Percentiles rank a stretch among this genome's conserved stretches.
These are phyloP conservation scores for Kryptolebias marmoratus DNA, from an alignment of 2,113 vertebrate genomes.

Conservation along the genomic window DNA sequence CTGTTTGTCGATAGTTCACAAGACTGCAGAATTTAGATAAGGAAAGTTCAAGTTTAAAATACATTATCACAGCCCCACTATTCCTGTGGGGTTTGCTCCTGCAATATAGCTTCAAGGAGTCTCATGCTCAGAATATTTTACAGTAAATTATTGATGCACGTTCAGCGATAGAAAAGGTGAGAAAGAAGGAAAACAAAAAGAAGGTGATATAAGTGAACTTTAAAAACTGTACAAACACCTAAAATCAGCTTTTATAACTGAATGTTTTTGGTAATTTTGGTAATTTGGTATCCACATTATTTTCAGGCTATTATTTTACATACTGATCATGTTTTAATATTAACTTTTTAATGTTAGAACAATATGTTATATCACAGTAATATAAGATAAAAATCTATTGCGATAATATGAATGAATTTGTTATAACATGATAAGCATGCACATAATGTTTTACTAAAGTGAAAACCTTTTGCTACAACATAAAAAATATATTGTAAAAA, in stretches of 20 bases:
- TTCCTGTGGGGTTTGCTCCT: slow-evolving; percentile 64
- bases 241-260: neutral
- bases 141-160: slow-evolving; percentile 63
- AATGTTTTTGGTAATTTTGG: neutral
- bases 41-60: slow-evolving; percentile 83
- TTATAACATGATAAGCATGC: too few species aligned
- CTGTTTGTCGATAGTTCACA: slow-evolving; percentile 84
- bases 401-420: too few species aligned
- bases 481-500: too few species aligned
- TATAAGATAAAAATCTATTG: too few species aligned
- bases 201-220: slow-evolving; percentile 55
- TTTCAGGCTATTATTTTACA: too few species aligned
- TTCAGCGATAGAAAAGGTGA: slow-evolving; percentile 52
- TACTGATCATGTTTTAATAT: too few species aligned
- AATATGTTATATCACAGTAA: too few species aligned
- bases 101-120: slow-evolving; percentile 70
- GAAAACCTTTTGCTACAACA: too few species aligned
- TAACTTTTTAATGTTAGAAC: too few species aligned
- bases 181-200: slow-evolving; percentile 58
- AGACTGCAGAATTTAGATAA: slow-evolving; percentile 86
- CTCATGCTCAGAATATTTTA: slow-evolving; percentile 76
- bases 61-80: slow-evolving; percentile 72
- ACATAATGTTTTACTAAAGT: too few species aligned
- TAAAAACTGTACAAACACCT: slow-evolving; percentile 12
- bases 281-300: too few species aligned